Percentiles rank a stretch among this genome's conserved stretches.
Conservation (phyloP, 2,113 vertebrate species). For the Pachyramphus minor region DNA sequence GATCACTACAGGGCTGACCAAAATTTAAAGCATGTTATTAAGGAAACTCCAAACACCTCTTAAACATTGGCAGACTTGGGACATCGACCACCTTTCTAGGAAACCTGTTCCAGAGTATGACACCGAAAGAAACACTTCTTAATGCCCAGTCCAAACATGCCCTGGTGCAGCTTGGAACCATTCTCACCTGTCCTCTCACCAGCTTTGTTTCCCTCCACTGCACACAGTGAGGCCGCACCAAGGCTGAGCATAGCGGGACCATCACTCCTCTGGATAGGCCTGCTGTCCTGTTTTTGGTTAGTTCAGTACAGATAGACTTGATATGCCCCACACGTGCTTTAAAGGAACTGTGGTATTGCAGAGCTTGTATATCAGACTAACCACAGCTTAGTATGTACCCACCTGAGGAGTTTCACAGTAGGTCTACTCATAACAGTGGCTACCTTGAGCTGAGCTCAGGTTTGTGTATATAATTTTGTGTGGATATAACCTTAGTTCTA, state of each 20-base stretch:
- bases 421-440: not conserved
- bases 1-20: not conserved
- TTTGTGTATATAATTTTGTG: no score
- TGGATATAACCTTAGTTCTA: no score
- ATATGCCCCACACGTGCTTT: not conserved
- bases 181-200: not conserved
- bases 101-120: not conserved
- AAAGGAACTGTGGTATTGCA: not conserved
- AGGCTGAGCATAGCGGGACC: rapidly evolving
- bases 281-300: not conserved
- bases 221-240: rapidly evolving
- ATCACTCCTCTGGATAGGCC: not conserved
- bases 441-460: not conserved
- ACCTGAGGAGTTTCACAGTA: not conserved
- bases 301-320: not conserved
- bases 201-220: not conserved
- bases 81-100: rapidly evolving
- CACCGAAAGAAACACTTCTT: not conserved
- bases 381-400: not conserved
- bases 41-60: not conserved
- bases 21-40: not conserved
- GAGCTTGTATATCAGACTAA: not conserved
- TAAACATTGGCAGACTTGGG: not conserved
- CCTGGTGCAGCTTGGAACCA: not conserved
- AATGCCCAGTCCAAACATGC: not conserved